Base-by-base conservation (phyloP, 2,113 vertebrate species). In the Prunella himalayana region DNA sequence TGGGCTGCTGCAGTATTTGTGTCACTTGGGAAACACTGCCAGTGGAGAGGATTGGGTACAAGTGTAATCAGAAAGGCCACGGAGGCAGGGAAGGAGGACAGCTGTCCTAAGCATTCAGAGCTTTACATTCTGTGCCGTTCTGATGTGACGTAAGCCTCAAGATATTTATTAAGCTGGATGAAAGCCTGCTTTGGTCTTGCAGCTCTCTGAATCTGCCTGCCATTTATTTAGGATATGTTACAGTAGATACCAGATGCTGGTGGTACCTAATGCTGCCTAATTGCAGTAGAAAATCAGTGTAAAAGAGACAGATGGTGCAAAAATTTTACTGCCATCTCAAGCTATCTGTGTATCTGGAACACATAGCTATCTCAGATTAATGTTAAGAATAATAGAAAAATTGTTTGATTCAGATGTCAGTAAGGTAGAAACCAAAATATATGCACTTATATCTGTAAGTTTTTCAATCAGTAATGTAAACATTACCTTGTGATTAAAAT, bases 31-130 rank as follows among this genome's bases (percentile, higher is more conserved):
- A 94, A 95, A 83, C 66, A 27, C 64, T 96, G 96, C 96, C 97
- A 96, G 63, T 10, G 86, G 73, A 49, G 69, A 27, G 69, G 65
- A 90, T 88, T 86, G 81, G 69, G 80, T 88, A 72, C 41, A 68
- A 94, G 80, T 92, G 78, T 93, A 93, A 93, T 70, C 68, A 93
- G 86, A 95, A 88, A 94, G 82, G 93, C 86, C 70, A 90, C 60
- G 0, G 9, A 54, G 37, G 35, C 68, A 54, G 76, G 70, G 73
- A 64, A 83, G 49, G 61, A 94, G 59, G 80, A 80, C 96, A 97
- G 96, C 96, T 97, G 97, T 95, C 81, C 81, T 71, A 35, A 94
- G 94, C 78, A 87, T 94, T 97, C 92, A 91, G 45, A 85, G 88
- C 72, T 94, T 93, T 94, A 63, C 83, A 83, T 96, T 96, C 94